Percentiles rank a stretch among this genome's conserved stretches.
phyloP scores from a whole-genome alignment of 2,113 vertebrate species.

The Dipodomys merriami region DNA sequence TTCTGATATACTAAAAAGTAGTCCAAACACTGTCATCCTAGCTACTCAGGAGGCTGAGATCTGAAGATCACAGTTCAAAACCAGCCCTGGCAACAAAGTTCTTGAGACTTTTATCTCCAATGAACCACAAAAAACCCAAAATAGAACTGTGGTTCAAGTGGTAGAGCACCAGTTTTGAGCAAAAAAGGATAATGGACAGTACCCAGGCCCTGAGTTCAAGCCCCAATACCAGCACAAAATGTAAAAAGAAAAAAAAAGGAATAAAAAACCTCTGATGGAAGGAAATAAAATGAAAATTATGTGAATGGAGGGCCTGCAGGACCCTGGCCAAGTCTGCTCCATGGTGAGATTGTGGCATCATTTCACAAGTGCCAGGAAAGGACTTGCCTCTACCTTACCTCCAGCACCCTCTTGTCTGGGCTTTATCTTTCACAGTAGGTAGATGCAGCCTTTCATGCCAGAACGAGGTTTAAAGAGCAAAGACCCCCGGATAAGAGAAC shows the following conservation, averaged over 20 bases:
- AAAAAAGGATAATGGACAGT: too few species aligned
- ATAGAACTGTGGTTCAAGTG: too few species aligned
- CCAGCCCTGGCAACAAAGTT: too few species aligned
- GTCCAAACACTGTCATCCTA: too few species aligned
- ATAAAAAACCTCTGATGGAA: background rate
- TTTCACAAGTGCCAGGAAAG: conserved; percentile 23
- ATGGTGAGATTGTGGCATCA: background rate
- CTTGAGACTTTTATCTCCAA: too few species aligned
- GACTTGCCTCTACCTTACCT: background rate
- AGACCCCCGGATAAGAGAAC: conserved; percentile 37
- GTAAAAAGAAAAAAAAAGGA: background rate
- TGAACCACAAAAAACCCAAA: too few species aligned
- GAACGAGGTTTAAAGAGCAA: conserved; percentile 33
- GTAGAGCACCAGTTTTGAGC: too few species aligned
- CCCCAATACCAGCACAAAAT: too few species aligned
- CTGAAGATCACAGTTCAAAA: too few species aligned
- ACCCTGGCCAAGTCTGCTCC: background rate
- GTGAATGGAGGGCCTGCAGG: background rate
- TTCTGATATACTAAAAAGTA: background rate
- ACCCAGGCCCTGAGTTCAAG: too few species aligned
- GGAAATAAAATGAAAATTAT: background rate
- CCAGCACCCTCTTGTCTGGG: background rate
- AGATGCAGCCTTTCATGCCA: background rate
- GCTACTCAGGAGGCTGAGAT: too few species aligned
- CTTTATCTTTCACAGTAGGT: background rate